Base-by-base conservation (phyloP, 2,113 vertebrate species). In the Chionis minor region DNA sequence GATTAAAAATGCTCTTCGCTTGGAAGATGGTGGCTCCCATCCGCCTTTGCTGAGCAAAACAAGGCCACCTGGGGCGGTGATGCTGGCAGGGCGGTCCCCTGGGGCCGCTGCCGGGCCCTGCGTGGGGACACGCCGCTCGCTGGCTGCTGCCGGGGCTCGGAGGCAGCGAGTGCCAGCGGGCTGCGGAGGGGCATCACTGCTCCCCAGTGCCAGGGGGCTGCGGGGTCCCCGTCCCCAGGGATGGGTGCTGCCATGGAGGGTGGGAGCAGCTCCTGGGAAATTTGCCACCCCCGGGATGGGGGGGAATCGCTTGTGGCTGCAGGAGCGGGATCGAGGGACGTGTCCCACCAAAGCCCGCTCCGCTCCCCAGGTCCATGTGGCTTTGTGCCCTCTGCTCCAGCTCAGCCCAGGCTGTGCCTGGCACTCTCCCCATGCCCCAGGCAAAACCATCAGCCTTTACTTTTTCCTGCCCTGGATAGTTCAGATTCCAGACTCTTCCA, bases 1-100 rank as follows among this genome's bases (percentile, higher is more conserved):
- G 95, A 95, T 94, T 95, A 96, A 94, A 96, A 94, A 91, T 14
- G 93, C 85, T 92, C 94, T 69, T 87, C 38, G 35, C 87, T 95
- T 24, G 9, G 90, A 95, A 85, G 96, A 91, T 92, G 93, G 94
- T 94, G 90, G 93, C 93, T 96, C 90, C 81, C 93, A 81, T 71
- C 81, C 51, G 80, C 95, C 94, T 94, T 33, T 13, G 27, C 83
- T 0, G 88, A 94, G 86, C 58, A 94, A 95, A 96, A 95, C 95
- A 96, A 91, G 89, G 91, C 95, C 91, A 78, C 95, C 96, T 56
- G 87, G 89, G 75, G 91, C 2, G 71, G 62, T 3, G 8, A 47
- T 19, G 75, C 66, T 7, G 47, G 74, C 55, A 38, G 69, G 42
- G 61, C 10, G 0, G 30, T 19, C 67, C 62, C 71, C 10, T 3